Conservation (phyloP, 37 sponge, comb jelly and placozoan genomes). For the Lycopodina hypogea region DNA sequence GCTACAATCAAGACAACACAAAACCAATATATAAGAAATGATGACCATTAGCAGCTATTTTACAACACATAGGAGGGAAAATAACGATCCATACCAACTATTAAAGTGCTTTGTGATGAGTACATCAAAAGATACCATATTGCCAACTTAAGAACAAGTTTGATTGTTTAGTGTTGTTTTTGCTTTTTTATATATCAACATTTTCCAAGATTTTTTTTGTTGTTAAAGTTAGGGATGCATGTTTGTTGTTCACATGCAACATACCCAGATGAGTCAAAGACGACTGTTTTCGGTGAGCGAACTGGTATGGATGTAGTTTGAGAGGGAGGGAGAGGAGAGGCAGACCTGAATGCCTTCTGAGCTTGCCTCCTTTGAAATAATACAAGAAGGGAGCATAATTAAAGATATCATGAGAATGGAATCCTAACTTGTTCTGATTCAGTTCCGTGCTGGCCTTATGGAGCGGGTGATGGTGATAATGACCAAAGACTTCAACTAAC, state of each 20-base stretch:
- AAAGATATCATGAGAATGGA: not conserved
- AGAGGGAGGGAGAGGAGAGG: slow-evolving; percentile 49
- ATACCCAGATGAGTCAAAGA: slow-evolving; percentile 46
- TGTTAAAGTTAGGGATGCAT: too few relatives aligned
- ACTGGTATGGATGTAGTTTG: slow-evolving; percentile 28
- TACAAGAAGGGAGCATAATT: not conserved
- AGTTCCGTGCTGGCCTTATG: slow-evolving; percentile 72
- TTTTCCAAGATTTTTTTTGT: too few relatives aligned
- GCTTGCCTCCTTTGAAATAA: slow-evolving; percentile 12
- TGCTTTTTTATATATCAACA: too few relatives aligned
- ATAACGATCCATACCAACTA: not conserved
- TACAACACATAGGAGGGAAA: not conserved
- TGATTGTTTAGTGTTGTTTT: too few relatives aligned
- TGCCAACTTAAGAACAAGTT: too few relatives aligned
- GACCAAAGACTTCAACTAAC: slow-evolving; percentile 86
- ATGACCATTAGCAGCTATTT: not conserved
- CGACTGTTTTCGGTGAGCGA: slow-evolving; percentile 39
- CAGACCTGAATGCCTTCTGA: slow-evolving; percentile 13
- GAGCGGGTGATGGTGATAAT: slow-evolving; percentile 82
- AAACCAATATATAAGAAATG: not conserved
- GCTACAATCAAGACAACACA: slow-evolving; percentile 5
- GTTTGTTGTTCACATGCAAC: too few relatives aligned
- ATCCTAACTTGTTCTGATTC: slow-evolving; percentile 3
- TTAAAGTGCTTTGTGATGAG: not conserved
- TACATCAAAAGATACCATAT: too few relatives aligned